A percentile compares a stretch with the other conserved stretches of the same genome.
These are phyloP conservation scores for Agrochola litura DNA, from an alignment of 2,888 invertebrate genomes.

Conservation along the genomic window DNA sequence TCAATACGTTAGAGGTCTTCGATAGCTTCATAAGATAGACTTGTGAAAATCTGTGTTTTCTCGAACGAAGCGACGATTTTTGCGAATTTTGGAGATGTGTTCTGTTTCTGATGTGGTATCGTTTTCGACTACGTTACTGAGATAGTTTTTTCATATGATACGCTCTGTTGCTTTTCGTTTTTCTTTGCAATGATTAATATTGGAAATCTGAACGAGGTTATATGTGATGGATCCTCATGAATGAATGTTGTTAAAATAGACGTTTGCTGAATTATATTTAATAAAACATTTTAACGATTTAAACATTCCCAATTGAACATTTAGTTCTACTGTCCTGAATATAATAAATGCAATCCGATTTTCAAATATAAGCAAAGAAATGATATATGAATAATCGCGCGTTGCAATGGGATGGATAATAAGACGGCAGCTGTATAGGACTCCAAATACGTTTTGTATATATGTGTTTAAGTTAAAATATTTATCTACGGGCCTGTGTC, in stretches of 20 bases:
- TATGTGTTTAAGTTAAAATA: not conserved
- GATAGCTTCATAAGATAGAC: constrained; percentile 46
- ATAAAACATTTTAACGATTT: not conserved
- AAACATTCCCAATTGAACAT: too few species aligned
- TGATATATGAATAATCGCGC: not conserved
- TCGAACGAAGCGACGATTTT: constrained; percentile 18
- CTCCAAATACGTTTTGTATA: not conserved
- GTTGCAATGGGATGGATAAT: too few species aligned
- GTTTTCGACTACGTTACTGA: constrained; percentile 7
- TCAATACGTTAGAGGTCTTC: constrained; percentile 18
- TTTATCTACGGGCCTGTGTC: too few species aligned
- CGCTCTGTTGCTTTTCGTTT: constrained; percentile 8
- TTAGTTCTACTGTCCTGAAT: not conserved
- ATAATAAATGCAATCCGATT: not conserved
- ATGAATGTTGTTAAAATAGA: not conserved
- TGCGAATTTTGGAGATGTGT: not conserved
- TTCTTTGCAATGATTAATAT: not conserved
- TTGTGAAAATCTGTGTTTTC: constrained; percentile 32
- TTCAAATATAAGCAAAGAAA: not conserved
- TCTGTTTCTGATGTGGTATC: constrained; percentile 14
- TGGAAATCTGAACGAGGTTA: not conserved
- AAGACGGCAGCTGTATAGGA: not conserved
- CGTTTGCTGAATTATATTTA: not conserved
- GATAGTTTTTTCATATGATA: constrained; percentile 2
- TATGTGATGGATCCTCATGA: not conserved